These are phyloP conservation scores for Lordiphosa fenestrarum DNA, from an alignment of 2,888 invertebrate genomes.

Conservation along the genomic window DNA sequence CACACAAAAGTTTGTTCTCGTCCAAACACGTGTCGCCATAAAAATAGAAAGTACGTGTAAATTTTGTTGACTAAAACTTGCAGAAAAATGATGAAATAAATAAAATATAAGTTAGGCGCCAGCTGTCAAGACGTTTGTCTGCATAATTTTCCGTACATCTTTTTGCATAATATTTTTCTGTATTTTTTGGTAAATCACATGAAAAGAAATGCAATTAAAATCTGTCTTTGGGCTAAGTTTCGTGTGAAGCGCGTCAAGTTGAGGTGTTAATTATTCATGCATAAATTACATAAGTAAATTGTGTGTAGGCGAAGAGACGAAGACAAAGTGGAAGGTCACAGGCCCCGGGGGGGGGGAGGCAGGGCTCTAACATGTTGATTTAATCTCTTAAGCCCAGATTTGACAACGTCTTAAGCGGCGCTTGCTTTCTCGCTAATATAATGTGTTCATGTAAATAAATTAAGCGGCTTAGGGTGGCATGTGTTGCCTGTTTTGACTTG, in stretches of 20 bases:
- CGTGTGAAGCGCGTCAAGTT: constrained; percentile 40
- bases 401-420: constrained; percentile 9
- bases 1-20: constrained; percentile 15
- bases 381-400: constrained; percentile 37
- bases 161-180: background rate
- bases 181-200: too few species aligned
- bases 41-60: constrained; percentile 22
- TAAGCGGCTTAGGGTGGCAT: constrained; percentile 62
- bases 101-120: background rate
- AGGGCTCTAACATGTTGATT: constrained; percentile 21
- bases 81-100: background rate
- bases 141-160: constrained; percentile 13
- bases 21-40: constrained; percentile 29
- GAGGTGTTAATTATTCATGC: constrained; percentile 61
- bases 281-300: constrained; percentile 63
- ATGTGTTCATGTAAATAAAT: constrained; percentile 55
- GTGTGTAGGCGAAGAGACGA: constrained; percentile 22
- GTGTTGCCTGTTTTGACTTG: constrained; percentile 21
- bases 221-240: constrained; percentile 15
- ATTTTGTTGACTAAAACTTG: constrained; percentile 27
- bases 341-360: background rate
- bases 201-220: constrained; percentile 27
- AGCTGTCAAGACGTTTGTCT: constrained; percentile 19
- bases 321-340: constrained; percentile 1
- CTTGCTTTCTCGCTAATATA: constrained; percentile 27